Evolutionary conservation across 2,888 invertebrate genomes (phyloP).

Genomic region (Orthosia incerta): DNA sequence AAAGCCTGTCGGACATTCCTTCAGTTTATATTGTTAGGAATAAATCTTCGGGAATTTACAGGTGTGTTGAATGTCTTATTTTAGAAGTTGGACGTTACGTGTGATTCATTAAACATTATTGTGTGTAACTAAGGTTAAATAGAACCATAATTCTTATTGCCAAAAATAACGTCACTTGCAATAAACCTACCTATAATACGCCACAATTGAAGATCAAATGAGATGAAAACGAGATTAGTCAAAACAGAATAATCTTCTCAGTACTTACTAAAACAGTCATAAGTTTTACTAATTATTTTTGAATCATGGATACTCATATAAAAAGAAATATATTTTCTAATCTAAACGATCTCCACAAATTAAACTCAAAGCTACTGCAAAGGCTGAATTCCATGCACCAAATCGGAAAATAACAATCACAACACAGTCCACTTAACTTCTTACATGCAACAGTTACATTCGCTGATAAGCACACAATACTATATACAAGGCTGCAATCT

Average conservation of each 20-base stretch:
- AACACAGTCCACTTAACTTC: constrained; percentile 10
- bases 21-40: constrained; percentile 15
- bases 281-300: too few relatives aligned
- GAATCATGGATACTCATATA: too few relatives aligned
- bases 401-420: constrained; percentile 10
- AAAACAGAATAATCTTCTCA: not conserved
- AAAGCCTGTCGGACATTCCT: constrained; percentile 19
- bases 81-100: too few relatives aligned
- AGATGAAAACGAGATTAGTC: too few relatives aligned
- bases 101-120: not conserved
- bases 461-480: constrained; percentile 53
- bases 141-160: not conserved
- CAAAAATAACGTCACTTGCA: not conserved
- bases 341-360: not conserved
- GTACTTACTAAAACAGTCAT: too few relatives aligned
- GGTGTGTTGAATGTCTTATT: not conserved
- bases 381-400: not conserved
- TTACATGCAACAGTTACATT: constrained; percentile 40
- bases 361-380: not conserved
- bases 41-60: constrained; percentile 9
- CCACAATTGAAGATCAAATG: not conserved
- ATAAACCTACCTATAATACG: not conserved
- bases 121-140: not conserved
- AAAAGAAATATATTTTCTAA: too few relatives aligned
- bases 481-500: constrained; percentile 61